Base-by-base conservation (phyloP, 2,888 invertebrate species). In the Drosophila paracracens region DNA sequence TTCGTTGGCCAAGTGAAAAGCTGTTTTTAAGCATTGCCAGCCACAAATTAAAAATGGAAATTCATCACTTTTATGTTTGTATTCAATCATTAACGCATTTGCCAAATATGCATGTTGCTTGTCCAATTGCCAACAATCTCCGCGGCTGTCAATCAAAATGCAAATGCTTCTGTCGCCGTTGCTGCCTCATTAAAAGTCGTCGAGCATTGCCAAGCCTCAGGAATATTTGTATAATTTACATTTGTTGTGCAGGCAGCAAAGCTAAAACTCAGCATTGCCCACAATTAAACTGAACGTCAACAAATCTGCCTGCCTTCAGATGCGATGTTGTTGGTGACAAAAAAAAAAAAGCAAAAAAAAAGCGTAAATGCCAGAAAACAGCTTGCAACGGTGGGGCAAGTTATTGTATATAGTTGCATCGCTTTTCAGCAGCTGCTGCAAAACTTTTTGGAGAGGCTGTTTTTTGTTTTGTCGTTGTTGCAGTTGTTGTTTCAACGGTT, bases 131-230 rank as follows among this genome's bases (percentile, higher is more conserved):
- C 67, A 75, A 83, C 88, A 88, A 84, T 81, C 83, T 75, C 87
- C 81, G 64, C 40, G 43, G 83, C 88, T 88, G 88, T 88, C 88
- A 88, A 88, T 88, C 88, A 88, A 88, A 88, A 88, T 88, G 88
- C 87, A 88, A 88, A 87, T 88, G 71, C 67, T 59, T 71, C 61
- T 48, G 53, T 48, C 40, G 35, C 21, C 46, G 38, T 13, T 36
- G 62, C 66, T 77, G 81, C 80, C 89, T 90, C 90, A 88, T 90
- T 90, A 88, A 88, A 83, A 79, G 62, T 63, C 59, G 38, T 27
- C 53, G 18, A 54, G 36, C 36, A 10, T 31, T 40, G 71, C 62
- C 70, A 62, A 66, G 52, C 74, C 60, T 53, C 62, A 61, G 62
- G 72, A 80, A 80, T 76, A 74, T 60, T 59, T 60, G 36, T 67